Evolutionary conservation across 2,113 vertebrate species (phyloP).

Genomic region (Hemicordylus capensis): DNA sequence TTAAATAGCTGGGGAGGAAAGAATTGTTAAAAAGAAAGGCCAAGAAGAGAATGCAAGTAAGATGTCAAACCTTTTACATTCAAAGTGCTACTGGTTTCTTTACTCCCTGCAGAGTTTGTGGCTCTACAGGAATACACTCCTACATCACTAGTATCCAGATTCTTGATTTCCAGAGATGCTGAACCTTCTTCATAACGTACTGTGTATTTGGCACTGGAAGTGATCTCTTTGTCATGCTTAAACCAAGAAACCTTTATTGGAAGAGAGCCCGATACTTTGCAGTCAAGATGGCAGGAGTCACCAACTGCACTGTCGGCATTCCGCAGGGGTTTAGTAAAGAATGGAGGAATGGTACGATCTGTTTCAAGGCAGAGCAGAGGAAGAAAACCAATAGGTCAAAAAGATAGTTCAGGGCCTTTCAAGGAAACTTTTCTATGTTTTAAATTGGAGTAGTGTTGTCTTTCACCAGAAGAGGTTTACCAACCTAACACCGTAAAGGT

Average conservation of each 20-base stretch:
- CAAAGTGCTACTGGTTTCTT: conserved; percentile 91
- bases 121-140: conserved; percentile 93
- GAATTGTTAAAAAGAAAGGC: background rate
- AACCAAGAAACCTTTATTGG: conserved; percentile 93
- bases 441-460: conserved; percentile 5
- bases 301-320: conserved; percentile 86
- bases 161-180: conserved; percentile 83
- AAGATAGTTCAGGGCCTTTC: background rate
- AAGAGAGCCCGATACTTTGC: conserved; percentile 94
- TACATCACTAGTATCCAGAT: conserved; percentile 85
- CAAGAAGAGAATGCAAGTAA: conserved; percentile 45
- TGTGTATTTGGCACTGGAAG: conserved; percentile 81
- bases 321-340: conserved; percentile 92
- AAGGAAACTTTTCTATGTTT: background rate
- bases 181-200: conserved; percentile 88
- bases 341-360: conserved; percentile 95
- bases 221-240: conserved; percentile 88
- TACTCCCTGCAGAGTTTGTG: conserved; percentile 91
- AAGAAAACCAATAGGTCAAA: conserved; percentile 43
- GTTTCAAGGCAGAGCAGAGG: conserved; percentile 74
- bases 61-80: conserved; percentile 90
- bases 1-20: conserved; percentile 44
- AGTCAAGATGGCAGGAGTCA: conserved; percentile 83
- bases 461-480: conserved; percentile 64
- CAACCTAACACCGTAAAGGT: conserved; percentile 92